Base-by-base conservation (phyloP, 2,888 invertebrate genomes). In the Dinocampus coccinellae region DNA sequence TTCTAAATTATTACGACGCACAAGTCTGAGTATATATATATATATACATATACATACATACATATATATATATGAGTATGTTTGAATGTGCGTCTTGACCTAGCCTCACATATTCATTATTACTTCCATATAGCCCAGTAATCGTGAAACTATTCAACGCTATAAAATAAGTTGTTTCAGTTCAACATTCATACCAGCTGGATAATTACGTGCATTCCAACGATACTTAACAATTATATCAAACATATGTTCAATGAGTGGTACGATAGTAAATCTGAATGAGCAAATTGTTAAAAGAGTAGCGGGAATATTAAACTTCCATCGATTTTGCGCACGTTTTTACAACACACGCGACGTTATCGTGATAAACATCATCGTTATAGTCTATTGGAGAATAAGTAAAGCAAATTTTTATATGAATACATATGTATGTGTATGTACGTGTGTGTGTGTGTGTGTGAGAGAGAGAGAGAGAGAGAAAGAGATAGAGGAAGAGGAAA, bases 1-100 rank as follows among this genome's bases (percentile, higher is more conserved):
- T 78, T 77, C 72, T 78, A 78, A 81, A 79, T 81, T 79, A 79
- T 81, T 72, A 73, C 77, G 75, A 64, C 76, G 42, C 39, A 47
- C 16, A 6, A 16, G 20, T 16, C 20, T 3, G 47, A 2, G n/a
- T 4, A n/a, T 16, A 47, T 47, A 47, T 16, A 47, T 47, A 16
- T 39, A 13, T 39, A 39, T 39, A 13, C 3, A 39, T 39, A n/a
- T 13, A n/a, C 13, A 13, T 13, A n/a, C 4, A 39, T 39, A 39
- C 39, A 39, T 39, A 16, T 47, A n/a, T 47, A 47, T 47, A n/a
- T 20, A 47, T 47, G 16, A 6, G 47, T 16, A n/a, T 16, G 47
- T 16, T 47, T n/a, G 16, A 47, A 16, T 47, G 47, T 1, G 62
- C 78, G 75, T 80, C 77, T 80, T 80, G 80, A 80, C 80, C 80